Conservation (phyloP, 92 coral and sea anemone species). For the Muricea muricata region DNA sequence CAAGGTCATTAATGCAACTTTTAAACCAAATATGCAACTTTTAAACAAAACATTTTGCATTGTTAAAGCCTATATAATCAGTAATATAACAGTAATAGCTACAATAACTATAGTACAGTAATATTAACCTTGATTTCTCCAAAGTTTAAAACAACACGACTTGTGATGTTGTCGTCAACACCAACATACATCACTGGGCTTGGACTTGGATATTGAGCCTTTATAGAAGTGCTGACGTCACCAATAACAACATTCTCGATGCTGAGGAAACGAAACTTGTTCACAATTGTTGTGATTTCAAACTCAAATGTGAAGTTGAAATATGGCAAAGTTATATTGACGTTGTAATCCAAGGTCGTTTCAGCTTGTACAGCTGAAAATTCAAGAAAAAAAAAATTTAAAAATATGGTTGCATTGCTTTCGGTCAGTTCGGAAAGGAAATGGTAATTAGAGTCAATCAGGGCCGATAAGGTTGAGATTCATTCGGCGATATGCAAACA, state of each 20-base stretch:
- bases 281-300: constrained; percentile 83
- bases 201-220: constrained; percentile 56
- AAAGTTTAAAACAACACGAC: constrained; percentile 84
- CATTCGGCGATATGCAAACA: too few species aligned
- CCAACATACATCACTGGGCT: constrained; percentile 63
- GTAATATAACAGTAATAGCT: too few species aligned
- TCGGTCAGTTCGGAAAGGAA: too few species aligned
- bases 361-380: constrained; percentile 72
- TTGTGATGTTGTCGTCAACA: constrained; percentile 64
- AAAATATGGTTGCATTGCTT: too few species aligned
- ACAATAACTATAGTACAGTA: too few species aligned
- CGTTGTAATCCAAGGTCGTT: constrained; percentile 68
- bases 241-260: constrained; percentile 45
- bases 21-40: too few species aligned
- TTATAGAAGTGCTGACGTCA: constrained; percentile 17
- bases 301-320: constrained; percentile 76
- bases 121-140: constrained; percentile 78
- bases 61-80: neutral
- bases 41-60: neutral
- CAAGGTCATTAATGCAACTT: too few species aligned
- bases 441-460: too few species aligned
- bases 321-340: constrained; percentile 79
- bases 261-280: constrained; percentile 84
- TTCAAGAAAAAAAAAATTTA: neutral
- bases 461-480: too few species aligned